Evolutionary conservation across 2,888 invertebrate species (phyloP), one percentile per base, ranked within the genome.

Genomic region (Dicycla oo): DNA sequence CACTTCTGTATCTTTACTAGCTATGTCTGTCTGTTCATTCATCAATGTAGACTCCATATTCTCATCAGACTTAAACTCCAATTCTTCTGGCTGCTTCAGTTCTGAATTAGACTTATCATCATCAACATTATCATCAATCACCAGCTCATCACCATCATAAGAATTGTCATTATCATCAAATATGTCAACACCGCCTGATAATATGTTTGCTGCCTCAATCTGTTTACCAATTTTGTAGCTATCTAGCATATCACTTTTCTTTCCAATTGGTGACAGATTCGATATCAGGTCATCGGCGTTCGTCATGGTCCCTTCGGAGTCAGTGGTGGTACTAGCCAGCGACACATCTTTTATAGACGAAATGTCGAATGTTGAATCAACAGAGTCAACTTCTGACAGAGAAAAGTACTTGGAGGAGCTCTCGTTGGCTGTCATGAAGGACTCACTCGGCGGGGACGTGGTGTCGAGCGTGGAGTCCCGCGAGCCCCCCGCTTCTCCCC

Each of bases 81-180:
- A 75, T 58, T 80, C 78, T 26, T 91, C 91, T 54, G 75, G 63
- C 61, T 88, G 75, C 77, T 92, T 91, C 51, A 87, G 38, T 40
- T 92, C 91, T 3, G 86, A 56, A 76, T 84, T 89, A 10, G 87
- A 83, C 78, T 94, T 94, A 2, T 94, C 94, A 69, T 94, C 94
- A n/a, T 91, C 91, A 56, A 88, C 92, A 89, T 94, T 94, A 75
- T 96, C 96, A 89, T 96, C 96, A 70, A 96, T 96, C 30, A 96
- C 95, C 26, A 96, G 90, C 77, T 96, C 96, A 85, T 95, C 90
- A 1, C 94, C 96, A 83, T 96, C 96, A 86, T 93, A 94, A 10
- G 96, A 96, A 84, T 95, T 96, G n/a, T 96, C 96, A 90, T 95
- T 95, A 74, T 96, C 95, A 82, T 96, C 96, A 88, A 96, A 96